Conservation (phyloP, 2,113 vertebrate species). For the Hepsetus odoe region DNA sequence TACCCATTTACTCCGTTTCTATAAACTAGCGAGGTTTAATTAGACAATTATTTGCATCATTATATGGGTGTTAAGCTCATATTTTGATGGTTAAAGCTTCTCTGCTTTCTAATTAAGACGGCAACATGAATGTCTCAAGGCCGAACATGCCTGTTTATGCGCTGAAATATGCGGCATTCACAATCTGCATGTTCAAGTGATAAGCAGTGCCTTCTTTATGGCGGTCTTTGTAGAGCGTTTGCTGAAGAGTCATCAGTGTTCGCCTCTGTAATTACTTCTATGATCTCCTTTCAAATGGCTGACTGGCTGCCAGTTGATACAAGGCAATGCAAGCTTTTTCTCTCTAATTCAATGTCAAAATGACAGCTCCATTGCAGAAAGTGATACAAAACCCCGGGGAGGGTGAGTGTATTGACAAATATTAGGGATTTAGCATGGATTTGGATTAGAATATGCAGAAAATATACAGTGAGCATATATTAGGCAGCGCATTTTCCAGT, state of each 20-base stretch:
- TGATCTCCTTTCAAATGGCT: constrained; percentile 28
- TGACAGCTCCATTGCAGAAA: constrained; percentile 30
- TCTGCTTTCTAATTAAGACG: constrained; percentile 44
- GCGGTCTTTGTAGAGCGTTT: background rate
- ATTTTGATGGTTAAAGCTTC: constrained; percentile 32
- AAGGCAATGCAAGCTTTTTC: background rate
- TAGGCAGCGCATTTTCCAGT: background rate
- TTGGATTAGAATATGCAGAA: constrained; percentile 8
- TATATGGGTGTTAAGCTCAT: constrained; percentile 45
- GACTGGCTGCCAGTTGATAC: constrained; percentile 13
- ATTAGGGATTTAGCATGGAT: constrained; percentile 22
- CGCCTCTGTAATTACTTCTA: constrained; percentile 25
- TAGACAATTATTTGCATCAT: constrained; percentile 60
- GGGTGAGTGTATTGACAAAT: constrained; percentile 7
- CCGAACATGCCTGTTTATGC: constrained; percentile 23
- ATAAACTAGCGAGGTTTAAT: constrained; percentile 57
- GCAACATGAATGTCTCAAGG: background rate
- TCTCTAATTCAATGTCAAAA: constrained; percentile 24
- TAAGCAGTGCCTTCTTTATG: constrained; percentile 24
- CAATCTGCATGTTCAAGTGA: constrained; percentile 4
- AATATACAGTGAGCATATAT: background rate
- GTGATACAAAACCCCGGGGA: constrained; percentile 7
- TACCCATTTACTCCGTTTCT: constrained; percentile 28
- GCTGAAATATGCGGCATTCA: constrained; percentile 20
- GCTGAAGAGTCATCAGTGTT: constrained; percentile 17